Conservation (phyloP, 2,797 vertebrate species). For the Staurois parvus region DNA sequence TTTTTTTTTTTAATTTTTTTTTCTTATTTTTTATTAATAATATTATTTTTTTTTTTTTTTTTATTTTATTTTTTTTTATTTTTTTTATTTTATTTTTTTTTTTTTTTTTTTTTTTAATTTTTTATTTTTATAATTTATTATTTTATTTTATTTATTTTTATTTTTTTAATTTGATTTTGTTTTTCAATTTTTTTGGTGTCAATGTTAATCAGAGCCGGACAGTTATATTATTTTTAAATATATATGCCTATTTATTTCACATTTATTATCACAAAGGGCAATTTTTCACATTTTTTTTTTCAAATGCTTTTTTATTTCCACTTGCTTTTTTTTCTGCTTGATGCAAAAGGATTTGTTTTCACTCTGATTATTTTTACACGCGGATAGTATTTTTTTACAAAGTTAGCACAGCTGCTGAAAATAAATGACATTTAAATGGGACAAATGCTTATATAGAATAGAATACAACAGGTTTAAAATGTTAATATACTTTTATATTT, state of each 20-base stretch:
- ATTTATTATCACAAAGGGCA: not conserved
- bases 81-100: too few relatives aligned
- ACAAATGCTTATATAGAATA: not conserved
- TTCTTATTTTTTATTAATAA: too few relatives aligned
- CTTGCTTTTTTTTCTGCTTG: not conserved
- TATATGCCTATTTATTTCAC: not conserved
- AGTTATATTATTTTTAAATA: slow-evolving; percentile 31
- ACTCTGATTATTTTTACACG: not conserved
- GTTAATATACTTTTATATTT: too few relatives aligned
- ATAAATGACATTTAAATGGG: not conserved
- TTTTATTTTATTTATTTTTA: too few relatives aligned
- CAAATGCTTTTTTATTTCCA: not conserved
- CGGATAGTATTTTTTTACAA: not conserved
- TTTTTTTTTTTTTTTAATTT: too few relatives aligned
- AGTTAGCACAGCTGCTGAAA: not conserved
- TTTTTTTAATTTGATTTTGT: not conserved
- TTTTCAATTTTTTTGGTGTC: slow-evolving; percentile 20
- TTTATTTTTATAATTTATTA: too few relatives aligned
- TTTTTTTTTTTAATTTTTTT: too few relatives aligned
- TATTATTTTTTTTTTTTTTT: too few relatives aligned
- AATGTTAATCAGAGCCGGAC: slow-evolving; percentile 30
- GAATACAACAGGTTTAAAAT: not conserved
- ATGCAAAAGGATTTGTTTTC: not conserved
- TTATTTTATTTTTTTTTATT: too few relatives aligned
- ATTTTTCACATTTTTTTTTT: not conserved